Conservation (phyloP, 2,113 vertebrate species). For the Plotosus lineatus region DNA sequence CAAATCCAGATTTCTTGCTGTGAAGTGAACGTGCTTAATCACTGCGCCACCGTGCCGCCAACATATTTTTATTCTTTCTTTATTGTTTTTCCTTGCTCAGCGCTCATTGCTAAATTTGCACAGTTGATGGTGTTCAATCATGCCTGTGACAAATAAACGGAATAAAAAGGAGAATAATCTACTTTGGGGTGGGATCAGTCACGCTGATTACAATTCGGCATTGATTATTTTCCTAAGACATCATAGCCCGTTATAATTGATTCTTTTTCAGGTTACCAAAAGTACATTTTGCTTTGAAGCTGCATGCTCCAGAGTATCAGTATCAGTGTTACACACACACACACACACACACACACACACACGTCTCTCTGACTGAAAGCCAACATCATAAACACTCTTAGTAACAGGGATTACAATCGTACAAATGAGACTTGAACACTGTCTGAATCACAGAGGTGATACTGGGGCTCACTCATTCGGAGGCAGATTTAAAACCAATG, state of each 20-base stretch:
- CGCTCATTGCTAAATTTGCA: no score
- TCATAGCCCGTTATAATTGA: not conserved
- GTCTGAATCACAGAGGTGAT: slow-evolving; percentile 8
- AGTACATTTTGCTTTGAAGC: not conserved
- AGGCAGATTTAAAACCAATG: slow-evolving; percentile 40
- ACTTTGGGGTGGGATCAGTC: not conserved
- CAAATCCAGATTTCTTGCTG: no score
- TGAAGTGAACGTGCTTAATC: no score
- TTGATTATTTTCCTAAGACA: not conserved
- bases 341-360: not conserved
- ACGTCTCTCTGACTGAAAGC: not conserved
- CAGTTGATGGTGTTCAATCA: no score
- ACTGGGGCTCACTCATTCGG: not conserved
- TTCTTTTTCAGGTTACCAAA: not conserved
- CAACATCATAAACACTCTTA: no score
- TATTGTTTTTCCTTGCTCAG: no score
- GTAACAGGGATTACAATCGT: not conserved
- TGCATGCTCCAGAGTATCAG: not conserved
- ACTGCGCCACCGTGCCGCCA: no score
- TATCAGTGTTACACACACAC: not conserved
- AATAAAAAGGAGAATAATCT: not conserved
- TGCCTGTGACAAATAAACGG: no score
- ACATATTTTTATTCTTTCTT: no score
- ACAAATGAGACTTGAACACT: not conserved
- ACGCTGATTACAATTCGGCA: not conserved